These are phyloP conservation scores for Remorina albescens DNA, from an alignment of 2,797 vertebrate species.

Conservation along the genomic window DNA sequence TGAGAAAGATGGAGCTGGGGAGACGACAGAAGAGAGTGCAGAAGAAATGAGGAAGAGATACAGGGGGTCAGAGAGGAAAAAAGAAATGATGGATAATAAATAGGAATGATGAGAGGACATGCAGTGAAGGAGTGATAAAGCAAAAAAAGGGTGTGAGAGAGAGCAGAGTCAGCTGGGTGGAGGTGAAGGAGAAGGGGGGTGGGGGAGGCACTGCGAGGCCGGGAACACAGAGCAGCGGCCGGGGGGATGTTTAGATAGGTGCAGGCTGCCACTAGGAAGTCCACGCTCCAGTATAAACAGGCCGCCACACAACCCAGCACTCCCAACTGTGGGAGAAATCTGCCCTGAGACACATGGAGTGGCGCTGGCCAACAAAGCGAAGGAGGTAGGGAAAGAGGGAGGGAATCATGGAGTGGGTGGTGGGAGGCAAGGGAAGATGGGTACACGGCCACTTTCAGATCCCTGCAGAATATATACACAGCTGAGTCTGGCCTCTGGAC, in stretches of 20 bases:
- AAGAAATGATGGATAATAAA: conserved; percentile 17
- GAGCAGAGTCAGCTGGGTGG: conserved; percentile 56
- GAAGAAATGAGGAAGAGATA: conserved; percentile 25
- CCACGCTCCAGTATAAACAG: conserved; percentile 90
- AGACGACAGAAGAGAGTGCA: neutral
- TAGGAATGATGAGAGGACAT: conserved; percentile 37
- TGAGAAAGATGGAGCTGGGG: neutral
- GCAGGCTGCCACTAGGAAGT: conserved; percentile 92
- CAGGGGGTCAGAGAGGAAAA: conserved; percentile 14
- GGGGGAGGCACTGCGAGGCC: conserved; percentile 73
- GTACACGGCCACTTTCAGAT: conserved; percentile 85
- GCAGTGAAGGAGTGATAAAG: conserved; percentile 55
- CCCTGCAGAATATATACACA: conserved; percentile 85
- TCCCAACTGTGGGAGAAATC: conserved; percentile 89
- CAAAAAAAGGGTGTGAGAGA: conserved; percentile 70
- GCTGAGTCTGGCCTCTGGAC: conserved; percentile 80
- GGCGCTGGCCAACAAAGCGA: conserved; percentile 83
- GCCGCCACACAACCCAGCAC: conserved; percentile 87
- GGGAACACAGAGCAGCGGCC: conserved; percentile 85
- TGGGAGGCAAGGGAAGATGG: conserved; percentile 76
- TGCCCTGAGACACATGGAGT: conserved; percentile 80
- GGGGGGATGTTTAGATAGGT: conserved; percentile 91
- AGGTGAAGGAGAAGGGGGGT: conserved; percentile 24
- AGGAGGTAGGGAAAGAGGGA: conserved; percentile 74
- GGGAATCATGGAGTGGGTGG: conserved; percentile 68